These are phyloP conservation scores for Hemithea aestivaria DNA, from an alignment of 2,888 invertebrate genomes.

Conservation along the genomic window DNA sequence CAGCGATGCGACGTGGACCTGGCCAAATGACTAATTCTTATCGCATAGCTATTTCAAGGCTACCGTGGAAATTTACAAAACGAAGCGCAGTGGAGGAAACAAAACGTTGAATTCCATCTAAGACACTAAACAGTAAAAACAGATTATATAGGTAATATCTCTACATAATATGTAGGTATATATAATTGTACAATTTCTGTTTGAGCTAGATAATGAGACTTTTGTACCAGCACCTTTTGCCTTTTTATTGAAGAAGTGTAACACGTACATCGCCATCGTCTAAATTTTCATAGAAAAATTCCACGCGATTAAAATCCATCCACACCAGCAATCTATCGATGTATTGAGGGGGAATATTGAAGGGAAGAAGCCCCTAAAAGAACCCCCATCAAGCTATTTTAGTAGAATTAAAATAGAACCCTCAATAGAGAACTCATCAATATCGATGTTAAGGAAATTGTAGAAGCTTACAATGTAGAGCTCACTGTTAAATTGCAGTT, in stretches of 20 bases:
- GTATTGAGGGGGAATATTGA: conserved; percentile 4
- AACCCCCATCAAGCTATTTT: conserved; percentile 4
- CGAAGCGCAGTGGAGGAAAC: conserved; percentile 2
- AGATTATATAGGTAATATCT: too few species aligned
- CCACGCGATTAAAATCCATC: not conserved
- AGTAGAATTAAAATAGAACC: conserved; percentile 3
- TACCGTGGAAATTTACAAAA: conserved; percentile 48
- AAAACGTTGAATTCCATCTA: conserved; percentile 3
- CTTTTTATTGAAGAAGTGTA: too few species aligned
- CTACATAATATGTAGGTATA: too few species aligned
- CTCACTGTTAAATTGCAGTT: too few species aligned
- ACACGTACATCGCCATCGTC: too few species aligned
- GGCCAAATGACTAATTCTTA: conserved; percentile 51
- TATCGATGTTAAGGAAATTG: conserved; percentile 1
- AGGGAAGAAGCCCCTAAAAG: not conserved
- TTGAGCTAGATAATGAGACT: too few species aligned
- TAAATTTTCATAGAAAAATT: too few species aligned
- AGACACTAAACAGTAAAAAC: not conserved
- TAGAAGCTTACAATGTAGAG: too few species aligned
- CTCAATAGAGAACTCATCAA: conserved; percentile 1
- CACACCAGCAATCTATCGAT: conserved; percentile 2
- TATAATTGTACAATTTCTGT: too few species aligned
- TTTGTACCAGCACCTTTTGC: too few species aligned
- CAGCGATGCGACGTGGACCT: conserved; percentile 4
- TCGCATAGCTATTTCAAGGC: conserved; percentile 48